Evolutionary conservation across 1,140 invertebrate genomes (phyloP), one percentile per base, ranked within the genome.

Genomic region (Piezodorus guildinii): DNA sequence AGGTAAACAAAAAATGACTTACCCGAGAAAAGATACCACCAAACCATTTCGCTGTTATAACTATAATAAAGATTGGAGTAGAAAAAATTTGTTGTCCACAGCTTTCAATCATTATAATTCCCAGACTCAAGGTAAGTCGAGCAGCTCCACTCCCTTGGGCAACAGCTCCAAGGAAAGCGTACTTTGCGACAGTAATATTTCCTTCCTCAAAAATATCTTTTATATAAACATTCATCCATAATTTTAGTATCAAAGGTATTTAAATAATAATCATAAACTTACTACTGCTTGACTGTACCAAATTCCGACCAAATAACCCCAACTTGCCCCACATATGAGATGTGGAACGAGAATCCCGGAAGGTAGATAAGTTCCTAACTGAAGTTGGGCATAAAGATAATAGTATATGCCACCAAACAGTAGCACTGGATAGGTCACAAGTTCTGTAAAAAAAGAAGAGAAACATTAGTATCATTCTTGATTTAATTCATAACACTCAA

Each of bases 81-180:
- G 30, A 23, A 49, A 64, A 64, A 1, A 14, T 44, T n/a, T 30
- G 34, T 21, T 23, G 17, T n/a, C 62, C 62, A 8, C 17, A 44
- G 14, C 25, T 49, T 27, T 64, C 62, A 21, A 64, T 43, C 52
- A 59, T 59, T 39, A 64, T 64, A 6, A 64, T 15, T 16, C 51
- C 34, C n/a, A 64, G 16, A 23, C 62, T 64, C 15, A 64, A 59
- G 14, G 62, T 64, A 1, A 56, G n/a, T 30, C 62, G n/a, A 27
- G 52, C 27, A 39, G n/a, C 21, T 3, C 51, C 52, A 49, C 62
- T 59, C 8, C 27, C 23, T 39, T 64, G 62, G 30, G 62, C 62
- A 1, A 49, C 6, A n/a, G 62, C 52, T 44, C 62, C 62, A 3
- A 64, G 14, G 34, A 56, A 64, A 1, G 62, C 21, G 17, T 64